A percentile compares a stretch with the other conserved stretches of the same genome.
Evolutionary conservation across 2,888 invertebrate genomes (phyloP).

Genomic region (Alviniconcha strummeri): DNA sequence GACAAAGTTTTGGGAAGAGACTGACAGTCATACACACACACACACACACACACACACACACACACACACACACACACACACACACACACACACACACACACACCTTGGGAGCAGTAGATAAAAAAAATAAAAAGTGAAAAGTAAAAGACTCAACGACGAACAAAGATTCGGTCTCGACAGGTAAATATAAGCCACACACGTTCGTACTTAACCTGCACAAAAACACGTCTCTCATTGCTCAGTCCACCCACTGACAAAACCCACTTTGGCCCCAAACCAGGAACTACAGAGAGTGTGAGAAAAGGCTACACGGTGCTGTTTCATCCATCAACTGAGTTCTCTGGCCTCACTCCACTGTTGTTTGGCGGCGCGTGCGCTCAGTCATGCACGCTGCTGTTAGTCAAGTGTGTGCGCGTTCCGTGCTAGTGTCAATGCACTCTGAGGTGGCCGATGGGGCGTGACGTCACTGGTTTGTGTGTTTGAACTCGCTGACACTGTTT

Average conservation of each 20-base stretch:
- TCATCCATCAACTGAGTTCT: too few relatives aligned
- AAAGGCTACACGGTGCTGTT: neutral
- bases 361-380: neutral
- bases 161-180: too few relatives aligned
- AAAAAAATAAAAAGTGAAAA: neutral
- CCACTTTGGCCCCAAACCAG: neutral
- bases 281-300: neutral
- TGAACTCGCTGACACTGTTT: too few relatives aligned
- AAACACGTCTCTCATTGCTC: neutral
- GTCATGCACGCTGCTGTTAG: neutral
- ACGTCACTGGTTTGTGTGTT: too few relatives aligned
- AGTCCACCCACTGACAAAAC: neutral
- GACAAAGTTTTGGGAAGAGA: neutral
- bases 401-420: too few relatives aligned
- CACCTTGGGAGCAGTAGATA: neutral
- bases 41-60: neutral
- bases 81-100: slow-evolving; percentile 7
- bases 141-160: neutral
- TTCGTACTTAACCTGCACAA: too few relatives aligned
- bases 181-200: too few relatives aligned
- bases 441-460: neutral
- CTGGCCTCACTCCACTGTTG: too few relatives aligned
- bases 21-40: neutral
- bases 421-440: neutral
- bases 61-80: slow-evolving; percentile 15